Base-by-base conservation (phyloP, 1,140 invertebrate genomes). In the Homarus americanus region DNA sequence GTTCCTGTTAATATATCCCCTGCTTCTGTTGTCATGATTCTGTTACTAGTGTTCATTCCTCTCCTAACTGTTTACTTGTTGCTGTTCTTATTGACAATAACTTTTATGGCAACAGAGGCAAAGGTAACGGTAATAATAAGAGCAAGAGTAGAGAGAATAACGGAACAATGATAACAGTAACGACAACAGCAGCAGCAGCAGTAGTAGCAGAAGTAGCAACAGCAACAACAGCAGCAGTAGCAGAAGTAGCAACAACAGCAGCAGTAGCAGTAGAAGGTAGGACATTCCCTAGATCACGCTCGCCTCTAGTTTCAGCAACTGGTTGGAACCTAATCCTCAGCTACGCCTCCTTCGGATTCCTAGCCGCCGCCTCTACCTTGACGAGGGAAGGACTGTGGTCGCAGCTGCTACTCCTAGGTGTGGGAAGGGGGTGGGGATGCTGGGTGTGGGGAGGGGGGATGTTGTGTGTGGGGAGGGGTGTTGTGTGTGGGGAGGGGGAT, bases 291-390 rank as follows among this genome's bases (percentile, higher is more conserved):
- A 63, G 58, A 28, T 66, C n/a, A 66, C 63, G n/a, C 5, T 28
- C 63, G 63, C n/a, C 63, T 66, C 63, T 12, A 28, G 63, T 32
- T 66, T 66, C 63, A 66, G n/a, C 63, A n/a, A 66, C 63, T 66
- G 63, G 63, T 66, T 66, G 63, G 3, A 66, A 66, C 28, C 63
- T 20, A 32, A 66, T 66, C 63, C 63, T 5, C n/a, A 4, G 4
- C 28, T 3, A 0, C 63, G n/a, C 63, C 63, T 5, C 12, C n/a
- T 20, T n/a, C 63, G 63, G 2, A 1, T 9, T 49, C 44, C 44
- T n/a, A 0, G 0, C 53, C 5, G 0, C 53, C 53, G 0, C 63
- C n/a, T 3, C 63, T 28, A 66, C 63, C 63, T 66, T 66, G 63
- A 66, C 63, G 20, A 66, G 63, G 63, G n/a, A n/a, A 24, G 63